phyloP scores from a whole-genome alignment of 1,140 invertebrate genomes.

The Aphidius ervi region DNA sequence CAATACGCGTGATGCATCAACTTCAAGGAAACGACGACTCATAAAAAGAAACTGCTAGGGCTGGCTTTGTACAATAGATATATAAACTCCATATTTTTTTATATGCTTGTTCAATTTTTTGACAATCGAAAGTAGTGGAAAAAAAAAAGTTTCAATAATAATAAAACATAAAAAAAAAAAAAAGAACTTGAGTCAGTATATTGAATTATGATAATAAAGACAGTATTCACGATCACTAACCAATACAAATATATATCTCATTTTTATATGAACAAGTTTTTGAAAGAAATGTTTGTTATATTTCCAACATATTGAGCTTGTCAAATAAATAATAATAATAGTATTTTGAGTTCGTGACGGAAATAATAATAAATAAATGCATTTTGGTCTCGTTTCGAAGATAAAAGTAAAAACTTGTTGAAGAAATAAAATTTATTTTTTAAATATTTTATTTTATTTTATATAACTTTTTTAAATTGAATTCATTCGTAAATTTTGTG shows the following conservation, averaged over 20 bases:
- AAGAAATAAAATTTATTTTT: too few species aligned
- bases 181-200: constrained; percentile 9
- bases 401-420: too few species aligned
- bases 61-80: background rate
- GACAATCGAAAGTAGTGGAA: constrained; percentile 10
- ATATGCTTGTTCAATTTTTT: constrained; percentile 1
- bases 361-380: too few species aligned
- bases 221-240: constrained; percentile 3
- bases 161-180: constrained; percentile 10
- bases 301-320: background rate
- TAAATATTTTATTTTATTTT: too few species aligned
- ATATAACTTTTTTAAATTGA: too few species aligned
- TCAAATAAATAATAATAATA: constrained; percentile 9
- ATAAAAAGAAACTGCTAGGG: constrained; percentile 19
- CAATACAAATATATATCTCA: constrained; percentile 11
- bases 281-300: too few species aligned
- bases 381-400: too few species aligned
- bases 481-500: too few species aligned
- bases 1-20: constrained; percentile 23
- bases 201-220: constrained; percentile 22
- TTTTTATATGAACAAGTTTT: constrained; percentile 1
- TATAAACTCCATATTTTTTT: background rate
- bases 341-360: background rate
- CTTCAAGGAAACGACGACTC: constrained; percentile 10
- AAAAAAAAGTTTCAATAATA: too few species aligned